Percentiles rank a stretch among this genome's conserved stretches.
Evolutionary conservation across 2,888 invertebrate species (phyloP).

Genomic region (Leucania comma): DNA sequence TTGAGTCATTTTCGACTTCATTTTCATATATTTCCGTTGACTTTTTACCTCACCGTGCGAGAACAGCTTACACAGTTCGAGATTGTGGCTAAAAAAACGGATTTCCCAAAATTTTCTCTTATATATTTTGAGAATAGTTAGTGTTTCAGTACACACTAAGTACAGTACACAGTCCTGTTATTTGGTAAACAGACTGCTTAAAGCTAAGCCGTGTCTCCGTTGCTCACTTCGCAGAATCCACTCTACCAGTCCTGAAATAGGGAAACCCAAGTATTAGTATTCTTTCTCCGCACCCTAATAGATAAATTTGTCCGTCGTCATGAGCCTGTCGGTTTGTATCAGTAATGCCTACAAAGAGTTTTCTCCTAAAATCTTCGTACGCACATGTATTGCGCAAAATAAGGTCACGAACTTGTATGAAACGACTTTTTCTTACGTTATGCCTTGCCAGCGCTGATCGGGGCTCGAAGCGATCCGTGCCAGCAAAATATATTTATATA

Average conservation of each 20-base stretch:
- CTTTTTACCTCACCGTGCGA: background rate
- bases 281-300: conserved; percentile 58
- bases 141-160: background rate
- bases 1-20: too few relatives aligned
- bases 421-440: conserved; percentile 51
- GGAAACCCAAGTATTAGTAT: conserved; percentile 60
- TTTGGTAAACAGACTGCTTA: conserved; percentile 3
- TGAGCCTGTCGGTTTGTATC: conserved; percentile 56
- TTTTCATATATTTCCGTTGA: background rate
- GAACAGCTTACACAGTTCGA: background rate
- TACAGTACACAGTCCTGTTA: background rate
- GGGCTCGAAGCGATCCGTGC: conserved; percentile 25
- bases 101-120: background rate
- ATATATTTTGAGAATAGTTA: background rate
- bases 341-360: conserved; percentile 54
- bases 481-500: conserved; percentile 31
- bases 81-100: background rate
- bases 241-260: conserved; percentile 14
- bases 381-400: conserved; percentile 62
- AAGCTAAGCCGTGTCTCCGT: conserved; percentile 23
- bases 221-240: conserved; percentile 17
- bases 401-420: conserved; percentile 59
- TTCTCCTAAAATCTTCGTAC: conserved; percentile 59
- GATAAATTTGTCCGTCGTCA: conserved; percentile 68
- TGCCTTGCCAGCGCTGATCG: conserved; percentile 39